These are phyloP conservation scores for Opisthocomus hoazin DNA, from an alignment of 2,113 vertebrate genomes.

Conservation along the genomic window DNA sequence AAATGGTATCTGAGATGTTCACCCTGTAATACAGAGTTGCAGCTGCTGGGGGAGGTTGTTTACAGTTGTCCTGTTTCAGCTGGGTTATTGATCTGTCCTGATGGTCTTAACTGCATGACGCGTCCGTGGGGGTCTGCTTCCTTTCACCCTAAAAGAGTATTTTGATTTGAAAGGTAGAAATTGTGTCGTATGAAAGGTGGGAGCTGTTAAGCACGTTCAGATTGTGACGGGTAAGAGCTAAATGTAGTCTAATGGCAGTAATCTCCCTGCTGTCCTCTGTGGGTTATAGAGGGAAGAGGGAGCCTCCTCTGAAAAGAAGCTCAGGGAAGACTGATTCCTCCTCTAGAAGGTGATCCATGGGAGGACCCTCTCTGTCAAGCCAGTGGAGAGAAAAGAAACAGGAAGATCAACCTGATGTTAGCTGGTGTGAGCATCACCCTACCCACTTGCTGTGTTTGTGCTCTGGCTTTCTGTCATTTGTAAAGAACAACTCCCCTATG, in stretches of 20 bases:
- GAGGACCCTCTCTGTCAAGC: not conserved
- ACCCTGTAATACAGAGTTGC: not conserved
- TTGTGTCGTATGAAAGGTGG: not conserved
- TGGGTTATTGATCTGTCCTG: not conserved
- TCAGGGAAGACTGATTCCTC: not conserved
- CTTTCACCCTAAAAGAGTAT: not conserved
- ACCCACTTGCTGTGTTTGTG: not conserved
- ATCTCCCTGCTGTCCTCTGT: not conserved
- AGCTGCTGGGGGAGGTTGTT: not conserved
- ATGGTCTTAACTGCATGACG: not conserved
- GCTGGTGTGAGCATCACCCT: not conserved
- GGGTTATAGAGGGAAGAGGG: not conserved
- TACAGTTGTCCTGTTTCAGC: not conserved
- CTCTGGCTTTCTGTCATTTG: not conserved
- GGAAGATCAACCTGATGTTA: not conserved
- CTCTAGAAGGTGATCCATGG: not conserved
- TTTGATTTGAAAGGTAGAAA: not conserved
- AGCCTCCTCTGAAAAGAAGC: not conserved
- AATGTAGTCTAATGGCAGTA: not conserved
- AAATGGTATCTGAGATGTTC: not conserved
- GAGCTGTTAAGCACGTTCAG: not conserved
- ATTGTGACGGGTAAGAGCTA: not conserved
- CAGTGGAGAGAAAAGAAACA: not conserved
- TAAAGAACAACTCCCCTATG: not conserved
- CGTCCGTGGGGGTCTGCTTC: not conserved